Conservation (phyloP, 1,140 invertebrate genomes). For the Gryllus bimaculatus region DNA sequence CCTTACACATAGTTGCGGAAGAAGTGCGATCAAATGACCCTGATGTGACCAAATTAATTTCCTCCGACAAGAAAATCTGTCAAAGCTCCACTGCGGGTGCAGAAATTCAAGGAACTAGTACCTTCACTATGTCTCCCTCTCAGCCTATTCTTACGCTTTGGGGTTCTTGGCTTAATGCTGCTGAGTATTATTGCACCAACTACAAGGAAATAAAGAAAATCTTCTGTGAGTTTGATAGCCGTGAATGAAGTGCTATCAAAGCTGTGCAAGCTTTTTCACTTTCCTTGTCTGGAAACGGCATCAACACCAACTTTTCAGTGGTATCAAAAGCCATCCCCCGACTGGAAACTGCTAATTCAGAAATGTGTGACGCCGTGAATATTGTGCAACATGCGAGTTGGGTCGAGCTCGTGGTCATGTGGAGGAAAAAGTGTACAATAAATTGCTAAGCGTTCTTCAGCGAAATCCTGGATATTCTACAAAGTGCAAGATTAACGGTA, state of each 20-base stretch:
- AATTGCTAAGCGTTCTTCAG: not conserved
- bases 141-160: not conserved
- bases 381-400: not conserved
- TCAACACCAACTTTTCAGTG: not conserved
- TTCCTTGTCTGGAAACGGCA: conserved; percentile 6
- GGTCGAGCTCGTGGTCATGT: not conserved
- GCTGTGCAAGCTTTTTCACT: not conserved
- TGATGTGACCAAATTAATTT: not conserved
- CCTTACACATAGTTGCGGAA: conserved; percentile 28
- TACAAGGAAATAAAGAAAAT: not conserved
- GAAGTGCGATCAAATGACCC: conserved; percentile 24
- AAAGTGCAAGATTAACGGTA: not conserved
- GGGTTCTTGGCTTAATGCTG: not conserved
- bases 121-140: not conserved
- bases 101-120: not conserved
- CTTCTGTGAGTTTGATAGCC: not conserved
- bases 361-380: not conserved
- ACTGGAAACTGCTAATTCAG: not conserved
- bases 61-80: not conserved
- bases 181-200: not conserved
- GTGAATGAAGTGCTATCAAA: not conserved
- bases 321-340: not conserved
- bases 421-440: not conserved
- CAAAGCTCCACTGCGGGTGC: not conserved
- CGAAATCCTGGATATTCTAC: not conserved